These are phyloP conservation scores for Rafetus swinhoei DNA, from an alignment of 2,113 vertebrate species.

Conservation along the genomic window DNA sequence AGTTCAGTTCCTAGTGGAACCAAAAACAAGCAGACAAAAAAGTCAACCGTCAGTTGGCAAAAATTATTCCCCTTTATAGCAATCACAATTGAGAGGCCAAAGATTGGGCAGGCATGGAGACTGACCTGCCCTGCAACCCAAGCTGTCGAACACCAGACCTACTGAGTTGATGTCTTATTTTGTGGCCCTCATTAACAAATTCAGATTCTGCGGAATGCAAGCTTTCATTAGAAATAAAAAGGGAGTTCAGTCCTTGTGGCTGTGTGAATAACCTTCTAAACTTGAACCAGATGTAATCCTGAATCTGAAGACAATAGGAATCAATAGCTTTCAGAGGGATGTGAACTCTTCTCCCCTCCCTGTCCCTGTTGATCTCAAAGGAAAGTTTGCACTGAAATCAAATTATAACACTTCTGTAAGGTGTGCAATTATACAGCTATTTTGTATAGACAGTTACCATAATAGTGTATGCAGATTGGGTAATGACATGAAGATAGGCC, in stretches of 20 bases:
- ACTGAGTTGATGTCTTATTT: not conserved
- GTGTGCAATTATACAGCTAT: slow-evolving; percentile 55
- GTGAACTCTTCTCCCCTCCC: slow-evolving; percentile 1
- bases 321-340: slow-evolving; percentile 39
- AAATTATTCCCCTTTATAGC: not conserved
- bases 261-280: slow-evolving; percentile 52
- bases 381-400: slow-evolving; percentile 62
- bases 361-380: slow-evolving; percentile 30
- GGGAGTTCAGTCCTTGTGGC: not conserved
- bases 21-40: not conserved
- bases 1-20: not conserved
- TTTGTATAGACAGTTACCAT: slow-evolving; percentile 54
- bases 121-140: not conserved
- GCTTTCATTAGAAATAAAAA: not conserved
- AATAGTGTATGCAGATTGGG: slow-evolving; percentile 65
- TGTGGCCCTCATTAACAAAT: not conserved
- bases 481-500: slow-evolving; percentile 44
- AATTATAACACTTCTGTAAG: slow-evolving; percentile 66
- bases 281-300: slow-evolving; percentile 51
- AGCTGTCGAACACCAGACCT: not conserved
- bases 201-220: not conserved
- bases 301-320: slow-evolving; percentile 55
- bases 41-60: not conserved
- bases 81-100: not conserved
- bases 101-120: not conserved